Percentiles rank a stretch among this genome's conserved stretches.
Conservation (phyloP, 1,140 invertebrate species). For the Gryon sp. region DNA sequence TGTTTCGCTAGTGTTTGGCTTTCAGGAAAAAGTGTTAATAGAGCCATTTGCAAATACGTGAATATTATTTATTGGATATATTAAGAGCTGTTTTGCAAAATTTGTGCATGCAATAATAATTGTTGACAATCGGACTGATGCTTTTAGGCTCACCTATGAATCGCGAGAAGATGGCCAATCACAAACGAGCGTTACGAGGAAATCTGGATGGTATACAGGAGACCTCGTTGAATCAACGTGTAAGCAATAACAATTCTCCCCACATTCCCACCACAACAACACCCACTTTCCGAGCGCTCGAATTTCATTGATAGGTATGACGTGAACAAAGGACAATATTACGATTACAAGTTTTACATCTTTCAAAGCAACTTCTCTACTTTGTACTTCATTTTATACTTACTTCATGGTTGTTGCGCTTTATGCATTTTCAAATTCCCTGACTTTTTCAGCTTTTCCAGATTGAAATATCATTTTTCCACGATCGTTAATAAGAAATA, state of each 20-base stretch:
- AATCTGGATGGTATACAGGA: conserved; percentile 85
- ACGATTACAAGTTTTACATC: too few relatives aligned
- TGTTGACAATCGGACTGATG: conserved; percentile 50
- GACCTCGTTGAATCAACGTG: conserved; percentile 84
- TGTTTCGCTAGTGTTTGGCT: too few relatives aligned
- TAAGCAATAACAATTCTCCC: conserved; percentile 78
- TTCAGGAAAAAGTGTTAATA: too few relatives aligned
- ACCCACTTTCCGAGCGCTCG: conserved; percentile 76
- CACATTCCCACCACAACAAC: conserved; percentile 73
- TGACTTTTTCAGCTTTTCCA: too few relatives aligned
- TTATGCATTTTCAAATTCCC: too few relatives aligned
- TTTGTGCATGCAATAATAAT: neutral
- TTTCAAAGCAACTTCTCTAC: conserved; percentile 5
- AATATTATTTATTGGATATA: neutral
- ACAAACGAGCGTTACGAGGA: conserved; percentile 81
- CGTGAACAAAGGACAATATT: conserved; percentile 2
- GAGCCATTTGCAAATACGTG: too few relatives aligned
- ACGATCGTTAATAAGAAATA: too few relatives aligned
- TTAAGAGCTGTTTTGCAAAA: neutral
- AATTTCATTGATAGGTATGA: conserved; percentile 75
- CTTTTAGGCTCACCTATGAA: conserved; percentile 87
- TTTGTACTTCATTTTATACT: too few relatives aligned
- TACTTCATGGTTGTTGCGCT: too few relatives aligned
- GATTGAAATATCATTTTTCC: too few relatives aligned
- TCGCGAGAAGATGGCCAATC: conserved; percentile 87